Evolutionary conservation across 2,113 vertebrate species (phyloP), one percentile per base, ranked within the genome.

Genomic region (Apistogramma diplotaenia): DNA sequence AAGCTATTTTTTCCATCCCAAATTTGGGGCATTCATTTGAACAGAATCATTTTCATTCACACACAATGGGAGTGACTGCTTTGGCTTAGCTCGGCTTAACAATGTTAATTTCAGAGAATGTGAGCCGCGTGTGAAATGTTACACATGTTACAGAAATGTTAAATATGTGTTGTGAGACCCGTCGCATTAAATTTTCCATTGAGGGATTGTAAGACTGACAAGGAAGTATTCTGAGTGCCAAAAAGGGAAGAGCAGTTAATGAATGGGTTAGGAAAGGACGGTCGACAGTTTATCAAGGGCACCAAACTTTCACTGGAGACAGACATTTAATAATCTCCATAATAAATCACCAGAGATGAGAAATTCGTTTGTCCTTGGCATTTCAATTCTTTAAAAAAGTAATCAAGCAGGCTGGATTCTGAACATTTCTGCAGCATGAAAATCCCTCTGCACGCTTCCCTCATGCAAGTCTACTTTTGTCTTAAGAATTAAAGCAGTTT

Each of bases 321-420:
- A 56, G 51, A 29, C 5, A 57, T 59, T 79, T 35, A 40, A 59
- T 46, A 21, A 37, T 72, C 53, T 79, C 23, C 55, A 49, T 55
- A 46, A 85, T 81, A 84, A 77, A 85, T 79, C 76, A 76, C 13
- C 16, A 27, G 5, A 60, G 25, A 79, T 58, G 74, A 89, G 61
- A 53, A n/a, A 53, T 29, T 16, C 1, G 57, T 79, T 77, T 77
- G 58, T 79, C 76, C 57, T 86, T 81, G 57, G 43, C 23, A 10
- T 80, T 74, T 59, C 62, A 85, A 25, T 70, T 79, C 74, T 79
- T 60, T 74, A 57, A 74, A 43, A 43, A 72, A 78, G 49, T 82
- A 51, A 74, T 56, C 58, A 65, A 74, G 21, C 29, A 13, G n/a
- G 8, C 51, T 79, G 35, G 29, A 6, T 54, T 31, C 16, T 33